Base-by-base conservation (phyloP, 1,140 invertebrate genomes). In the Thalassaphorura encarpata region DNA sequence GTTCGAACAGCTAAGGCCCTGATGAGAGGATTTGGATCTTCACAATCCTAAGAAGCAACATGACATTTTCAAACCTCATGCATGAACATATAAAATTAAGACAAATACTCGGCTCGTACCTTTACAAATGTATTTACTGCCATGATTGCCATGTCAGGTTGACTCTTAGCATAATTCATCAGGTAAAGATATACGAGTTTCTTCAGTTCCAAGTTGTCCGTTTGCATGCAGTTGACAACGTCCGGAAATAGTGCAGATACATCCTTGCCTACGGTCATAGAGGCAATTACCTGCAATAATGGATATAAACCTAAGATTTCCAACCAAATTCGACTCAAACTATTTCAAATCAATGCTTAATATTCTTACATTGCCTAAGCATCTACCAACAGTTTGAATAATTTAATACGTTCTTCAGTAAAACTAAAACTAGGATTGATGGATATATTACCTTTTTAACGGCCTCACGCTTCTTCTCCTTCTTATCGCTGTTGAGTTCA, bases 121-220 rank as follows among this genome's bases (percentile, higher is more conserved):
- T 97, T 99, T 45, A 99, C 97, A 79, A 99, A 99, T 23, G 97
- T 99, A 76, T 99, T 99, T 28, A 99, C 97, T 33, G 97, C 97
- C 94, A 99, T 97, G 54, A 99, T 99, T 49, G 97, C 96, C 88
- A 98, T 95, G 71, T 99, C 97, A 11, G 97, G 97, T 73, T 99
- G 97, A 65, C 91, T 97, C 73, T 99, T 99, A 48, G 97, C 97
- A 77, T 99, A 99, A 73, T 99, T 99, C 97, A 99, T 99, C 52
- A 99, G 75, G 72, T 99, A 99, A 19, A 99, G 76, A 70, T 99
- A 99, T 0, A 99, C 97, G 36, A 99, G 77, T 69, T 99, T 99
- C 76, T 99, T 99, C 62, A 99, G 73, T 73, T 99, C 97, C 69
- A 99, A 77, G 75, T 99, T 99, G 71, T 99, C 97, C 8, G 97